Base-by-base conservation (phyloP, 2,113 vertebrate species). In the Oncorhynchus keta region DNA sequence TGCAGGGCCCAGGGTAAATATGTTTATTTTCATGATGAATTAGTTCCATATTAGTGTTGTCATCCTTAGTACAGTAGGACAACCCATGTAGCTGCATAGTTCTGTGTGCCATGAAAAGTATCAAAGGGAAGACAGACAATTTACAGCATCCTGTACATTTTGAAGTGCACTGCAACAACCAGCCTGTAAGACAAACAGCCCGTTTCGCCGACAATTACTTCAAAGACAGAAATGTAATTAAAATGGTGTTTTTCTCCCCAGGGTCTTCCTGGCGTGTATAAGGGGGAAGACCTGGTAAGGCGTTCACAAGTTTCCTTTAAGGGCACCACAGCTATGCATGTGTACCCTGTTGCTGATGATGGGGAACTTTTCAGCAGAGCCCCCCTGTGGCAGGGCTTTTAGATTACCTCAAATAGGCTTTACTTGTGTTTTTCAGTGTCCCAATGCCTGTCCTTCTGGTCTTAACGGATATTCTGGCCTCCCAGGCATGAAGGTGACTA, bases 401-500 rank as follows among this genome's bases (percentile, higher is more conserved):
- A 75, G 76, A 78, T 88, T 75, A 87, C 84, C 68, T 89, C 69
- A 88, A 85, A 79, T 68, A 78, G 78, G 70, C 73, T 80, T 72
- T 75, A 84, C n/a, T 72, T 85, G 70, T 89, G 61, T 92, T 86
- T 94, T 89, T 20, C 89, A 99, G 97, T 99, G 97, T 91, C 97
- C 97, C 28, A 97, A 82, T 81, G 90, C 97, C 81, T 99, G 97
- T 70, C 93, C 96, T 1, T 85, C 94, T 35, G 95, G 95, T 45
- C 94, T 93, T 28, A 92, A 86, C 13, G 97, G 97, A 76, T 90
- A 97, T 39, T 87, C 96, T 78, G 97, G 97, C 1, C 89, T 97
- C 74, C 93, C 95, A 70, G 97, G 97, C 74, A 96, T 99, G 97
- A 97, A 98, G 91, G 97, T 97, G 87, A 90, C 92, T 75, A 3